Conservation (phyloP, 2,113 vertebrate species). For the Puntigrus tetrazona region DNA sequence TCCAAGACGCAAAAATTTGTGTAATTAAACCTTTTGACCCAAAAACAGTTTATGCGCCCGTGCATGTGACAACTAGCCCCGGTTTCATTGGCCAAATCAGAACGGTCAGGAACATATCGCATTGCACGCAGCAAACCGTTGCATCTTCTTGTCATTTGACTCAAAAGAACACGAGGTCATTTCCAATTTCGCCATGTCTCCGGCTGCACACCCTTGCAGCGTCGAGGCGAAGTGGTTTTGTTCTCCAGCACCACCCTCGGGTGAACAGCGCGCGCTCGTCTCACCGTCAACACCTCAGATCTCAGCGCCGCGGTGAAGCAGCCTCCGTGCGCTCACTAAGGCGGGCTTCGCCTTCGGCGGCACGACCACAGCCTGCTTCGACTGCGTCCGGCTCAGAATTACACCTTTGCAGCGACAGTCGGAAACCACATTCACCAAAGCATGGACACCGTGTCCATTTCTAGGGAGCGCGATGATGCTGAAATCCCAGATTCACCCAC, state of each 20-base stretch:
- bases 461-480: constrained; percentile 70
- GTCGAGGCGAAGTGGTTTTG: constrained; percentile 23
- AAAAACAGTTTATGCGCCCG: not conserved
- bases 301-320: constrained; percentile 57
- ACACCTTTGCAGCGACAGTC: not conserved
- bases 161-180: not conserved
- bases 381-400: not conserved
- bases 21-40: not conserved
- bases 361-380: not conserved
- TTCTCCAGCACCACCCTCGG: constrained; percentile 62
- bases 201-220: not conserved
- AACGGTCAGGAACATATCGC: not conserved
- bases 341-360: constrained; percentile 16
- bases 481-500: constrained; percentile 68
- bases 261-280: constrained; percentile 67
- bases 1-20: not conserved
- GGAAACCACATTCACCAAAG: not conserved
- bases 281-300: constrained; percentile 50
- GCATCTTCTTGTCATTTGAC: not conserved
- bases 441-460: constrained; percentile 70
- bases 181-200: not conserved
- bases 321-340: constrained; percentile 57
- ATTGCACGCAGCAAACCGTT: not conserved
- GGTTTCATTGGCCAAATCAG: not conserved
- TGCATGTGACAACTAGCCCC: not conserved